Conservation (phyloP, 1,140 invertebrate genomes). For the Conus ventricosus region DNA sequence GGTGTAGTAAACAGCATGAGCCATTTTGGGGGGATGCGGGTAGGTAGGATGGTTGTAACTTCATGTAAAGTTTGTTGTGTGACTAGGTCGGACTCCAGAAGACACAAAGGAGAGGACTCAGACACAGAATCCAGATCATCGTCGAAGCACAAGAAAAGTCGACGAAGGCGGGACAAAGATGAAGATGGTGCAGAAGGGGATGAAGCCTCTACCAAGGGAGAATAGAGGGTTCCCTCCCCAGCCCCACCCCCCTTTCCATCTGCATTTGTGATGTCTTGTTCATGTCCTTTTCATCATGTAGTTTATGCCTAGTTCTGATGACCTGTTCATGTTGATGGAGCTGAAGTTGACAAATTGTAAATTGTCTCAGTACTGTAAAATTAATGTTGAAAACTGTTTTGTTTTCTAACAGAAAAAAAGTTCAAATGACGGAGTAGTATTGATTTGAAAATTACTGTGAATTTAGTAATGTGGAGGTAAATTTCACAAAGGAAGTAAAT, state of each 20-base stretch:
- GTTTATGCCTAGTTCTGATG: neutral
- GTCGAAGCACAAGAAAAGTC: conserved; percentile 56
- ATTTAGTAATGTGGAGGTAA: no score
- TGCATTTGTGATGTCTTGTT: neutral
- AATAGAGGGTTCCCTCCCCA: neutral
- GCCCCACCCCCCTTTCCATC: neutral
- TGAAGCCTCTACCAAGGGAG: conserved; percentile 6
- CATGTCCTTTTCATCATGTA: neutral
- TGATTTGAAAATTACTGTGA: no score
- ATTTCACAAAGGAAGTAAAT: no score
- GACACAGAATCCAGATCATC: conserved; percentile 42
- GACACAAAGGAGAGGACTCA: conserved; percentile 49
- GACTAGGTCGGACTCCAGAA: conserved; percentile 26
- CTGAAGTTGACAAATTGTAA: neutral
- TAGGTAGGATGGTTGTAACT: no score
- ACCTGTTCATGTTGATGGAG: neutral
- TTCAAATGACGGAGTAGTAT: no score
- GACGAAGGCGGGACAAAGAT: conserved; percentile 46
- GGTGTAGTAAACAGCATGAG: no score
- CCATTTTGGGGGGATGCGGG: no score
- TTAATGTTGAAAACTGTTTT: no score
- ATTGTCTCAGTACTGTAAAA: no score
- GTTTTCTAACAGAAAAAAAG: no score
- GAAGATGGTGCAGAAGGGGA: conserved; percentile 42
- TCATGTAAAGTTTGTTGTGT: neutral